Percentiles rank a stretch among this genome's conserved stretches.
Conservation (phyloP, 2,113 vertebrate genomes). For the Psammodynastes pulverulentus region DNA sequence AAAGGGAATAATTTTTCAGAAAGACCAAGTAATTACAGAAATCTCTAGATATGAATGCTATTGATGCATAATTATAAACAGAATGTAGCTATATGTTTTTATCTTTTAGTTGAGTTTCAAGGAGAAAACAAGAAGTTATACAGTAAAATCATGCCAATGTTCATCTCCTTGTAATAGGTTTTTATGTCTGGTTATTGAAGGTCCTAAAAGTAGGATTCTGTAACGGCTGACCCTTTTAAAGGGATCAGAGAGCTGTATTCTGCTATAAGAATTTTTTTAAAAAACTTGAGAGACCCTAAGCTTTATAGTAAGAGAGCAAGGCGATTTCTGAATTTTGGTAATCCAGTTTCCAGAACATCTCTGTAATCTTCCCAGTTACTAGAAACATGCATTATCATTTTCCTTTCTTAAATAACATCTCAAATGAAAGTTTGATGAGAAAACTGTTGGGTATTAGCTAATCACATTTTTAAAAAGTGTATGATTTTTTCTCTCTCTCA, state of each 20-base stretch:
- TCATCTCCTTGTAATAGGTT: not conserved
- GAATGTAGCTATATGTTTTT: not conserved
- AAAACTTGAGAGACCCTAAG: not conserved
- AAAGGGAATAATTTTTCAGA: constrained; percentile 38
- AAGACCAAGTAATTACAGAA: constrained; percentile 42
- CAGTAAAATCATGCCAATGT: not conserved
- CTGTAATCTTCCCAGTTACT: not conserved
- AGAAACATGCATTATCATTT: not conserved
- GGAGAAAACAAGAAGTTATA: not conserved
- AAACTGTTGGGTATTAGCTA: not conserved
- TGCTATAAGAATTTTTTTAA: not conserved
- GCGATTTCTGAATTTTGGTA: not conserved
- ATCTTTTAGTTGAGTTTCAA: not conserved
- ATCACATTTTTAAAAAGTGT: not conserved
- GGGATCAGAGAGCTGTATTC: not conserved
- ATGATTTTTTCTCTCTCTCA: not conserved
- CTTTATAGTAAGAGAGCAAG: not conserved
- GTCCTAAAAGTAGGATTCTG: not conserved
- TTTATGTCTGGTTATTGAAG: not conserved
- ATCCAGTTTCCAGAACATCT: not conserved
- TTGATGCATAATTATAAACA: constrained; percentile 11
- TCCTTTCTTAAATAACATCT: not conserved
- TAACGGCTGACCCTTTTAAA: not conserved
- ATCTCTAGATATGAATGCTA: constrained; percentile 44
- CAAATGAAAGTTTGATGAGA: not conserved